A percentile compares a stretch with the other conserved stretches of the same genome.
Evolutionary conservation across 2,113 vertebrate species (phyloP).

Genomic region (Zeus faber): DNA sequence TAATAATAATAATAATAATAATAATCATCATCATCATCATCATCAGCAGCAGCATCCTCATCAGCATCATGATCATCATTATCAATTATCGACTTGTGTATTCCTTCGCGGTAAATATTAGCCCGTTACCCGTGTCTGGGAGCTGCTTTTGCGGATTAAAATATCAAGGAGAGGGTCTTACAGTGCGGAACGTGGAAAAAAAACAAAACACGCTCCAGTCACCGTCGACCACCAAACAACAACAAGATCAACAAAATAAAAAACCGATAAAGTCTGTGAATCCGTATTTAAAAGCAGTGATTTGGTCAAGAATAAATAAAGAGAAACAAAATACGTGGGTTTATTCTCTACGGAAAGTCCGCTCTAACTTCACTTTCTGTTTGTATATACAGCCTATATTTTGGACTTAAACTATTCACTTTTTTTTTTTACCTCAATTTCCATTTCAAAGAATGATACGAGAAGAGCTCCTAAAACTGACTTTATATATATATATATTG

Average conservation of each 20-base stretch:
- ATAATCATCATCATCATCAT: background rate
- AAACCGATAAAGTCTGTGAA: no score
- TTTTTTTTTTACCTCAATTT: no score
- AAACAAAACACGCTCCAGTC: background rate
- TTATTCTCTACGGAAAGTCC: no score
- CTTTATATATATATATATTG: no score
- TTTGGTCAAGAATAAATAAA: no score
- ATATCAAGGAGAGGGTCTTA: background rate
- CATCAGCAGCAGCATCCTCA: background rate
- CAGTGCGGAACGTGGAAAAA: background rate
- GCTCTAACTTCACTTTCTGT: no score
- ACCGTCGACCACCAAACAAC: background rate
- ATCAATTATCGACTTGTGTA: background rate
- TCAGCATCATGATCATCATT: background rate
- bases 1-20: background rate
- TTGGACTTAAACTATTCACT: no score
- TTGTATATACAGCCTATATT: no score
- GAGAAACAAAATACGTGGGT: no score
- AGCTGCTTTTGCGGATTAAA: conserved; percentile 18
- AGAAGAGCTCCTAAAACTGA: no score
- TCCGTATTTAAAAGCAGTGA: background rate
- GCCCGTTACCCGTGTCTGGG: conserved; percentile 2
- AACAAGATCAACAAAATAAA: background rate
- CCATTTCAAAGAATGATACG: no score
- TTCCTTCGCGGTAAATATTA: background rate